Evolutionary conservation across 2,113 vertebrate genomes (phyloP).

Genomic region (Microcebus ravelobensis): DNA sequence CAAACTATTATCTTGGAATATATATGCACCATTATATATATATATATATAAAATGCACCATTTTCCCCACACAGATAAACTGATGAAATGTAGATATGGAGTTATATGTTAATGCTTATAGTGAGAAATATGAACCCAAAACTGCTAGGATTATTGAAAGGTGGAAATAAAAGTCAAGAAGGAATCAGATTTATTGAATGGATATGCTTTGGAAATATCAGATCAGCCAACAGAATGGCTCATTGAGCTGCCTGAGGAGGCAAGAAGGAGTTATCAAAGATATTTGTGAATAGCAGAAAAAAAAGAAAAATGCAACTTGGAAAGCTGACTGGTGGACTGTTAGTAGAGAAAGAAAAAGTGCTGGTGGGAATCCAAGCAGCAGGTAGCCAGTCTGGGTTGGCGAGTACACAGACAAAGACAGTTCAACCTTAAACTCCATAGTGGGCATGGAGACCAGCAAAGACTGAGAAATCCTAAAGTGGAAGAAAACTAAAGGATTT

Average conservation of each 20-base stretch:
- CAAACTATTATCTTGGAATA: not conserved
- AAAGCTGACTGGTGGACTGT: not conserved
- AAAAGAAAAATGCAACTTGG: not conserved
- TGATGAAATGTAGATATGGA: not conserved
- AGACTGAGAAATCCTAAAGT: not conserved
- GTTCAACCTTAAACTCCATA: not conserved
- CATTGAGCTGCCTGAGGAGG: not conserved
- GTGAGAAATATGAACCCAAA: not conserved
- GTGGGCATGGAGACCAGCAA: not conserved
- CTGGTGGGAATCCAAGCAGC: not conserved
- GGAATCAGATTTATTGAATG: not conserved
- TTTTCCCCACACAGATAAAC: not conserved
- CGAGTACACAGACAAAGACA: not conserved
- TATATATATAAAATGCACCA: not conserved
- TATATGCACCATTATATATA: not conserved
- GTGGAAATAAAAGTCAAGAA: not conserved
- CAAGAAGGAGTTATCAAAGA: not conserved
- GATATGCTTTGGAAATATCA: not conserved
- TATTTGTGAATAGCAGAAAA: not conserved
- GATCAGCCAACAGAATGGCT: not conserved
- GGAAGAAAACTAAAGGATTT: not conserved
- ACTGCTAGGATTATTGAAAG: not conserved
- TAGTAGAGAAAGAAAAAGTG: not conserved
- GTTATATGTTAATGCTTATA: not conserved
- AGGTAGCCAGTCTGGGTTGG: not conserved